phyloP scores from a whole-genome alignment of 2,797 vertebrate genomes.

The Ammospiza maritima region DNA sequence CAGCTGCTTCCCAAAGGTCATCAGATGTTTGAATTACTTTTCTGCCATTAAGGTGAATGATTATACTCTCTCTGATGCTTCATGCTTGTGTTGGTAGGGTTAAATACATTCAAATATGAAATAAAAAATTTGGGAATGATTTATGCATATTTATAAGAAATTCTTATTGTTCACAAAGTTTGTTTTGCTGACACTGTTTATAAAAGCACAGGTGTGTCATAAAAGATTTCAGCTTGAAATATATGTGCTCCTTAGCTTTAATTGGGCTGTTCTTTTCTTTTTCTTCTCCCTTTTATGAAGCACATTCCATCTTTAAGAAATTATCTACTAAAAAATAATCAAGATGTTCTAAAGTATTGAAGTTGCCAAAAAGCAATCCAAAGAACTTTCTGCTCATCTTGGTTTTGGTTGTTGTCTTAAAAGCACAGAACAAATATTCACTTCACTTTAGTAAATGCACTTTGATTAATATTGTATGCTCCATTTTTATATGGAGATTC shows the following conservation, averaged over 20 bases:
- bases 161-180: background rate
- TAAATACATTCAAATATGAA: background rate
- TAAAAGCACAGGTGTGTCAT: slow-evolving; percentile 34
- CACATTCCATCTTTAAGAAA: background rate
- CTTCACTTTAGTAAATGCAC: background rate
- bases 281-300: background rate
- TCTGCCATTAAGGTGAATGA: background rate
- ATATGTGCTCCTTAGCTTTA: background rate
- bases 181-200: slow-evolving; percentile 18
- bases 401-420: background rate
- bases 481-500: background rate
- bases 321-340: slow-evolving; percentile 14
- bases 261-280: background rate
- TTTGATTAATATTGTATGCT: slow-evolving; percentile 37
- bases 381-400: background rate
- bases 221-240: background rate
- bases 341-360: background rate
- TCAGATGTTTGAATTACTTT: background rate
- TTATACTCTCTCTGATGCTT: background rate
- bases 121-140: background rate
- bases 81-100: background rate
- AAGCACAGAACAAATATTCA: background rate
- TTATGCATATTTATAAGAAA: background rate
- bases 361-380: background rate
- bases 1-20: background rate